Conservation (phyloP, 1,140 invertebrate species). For the Ptiloglossa arizonensis region DNA sequence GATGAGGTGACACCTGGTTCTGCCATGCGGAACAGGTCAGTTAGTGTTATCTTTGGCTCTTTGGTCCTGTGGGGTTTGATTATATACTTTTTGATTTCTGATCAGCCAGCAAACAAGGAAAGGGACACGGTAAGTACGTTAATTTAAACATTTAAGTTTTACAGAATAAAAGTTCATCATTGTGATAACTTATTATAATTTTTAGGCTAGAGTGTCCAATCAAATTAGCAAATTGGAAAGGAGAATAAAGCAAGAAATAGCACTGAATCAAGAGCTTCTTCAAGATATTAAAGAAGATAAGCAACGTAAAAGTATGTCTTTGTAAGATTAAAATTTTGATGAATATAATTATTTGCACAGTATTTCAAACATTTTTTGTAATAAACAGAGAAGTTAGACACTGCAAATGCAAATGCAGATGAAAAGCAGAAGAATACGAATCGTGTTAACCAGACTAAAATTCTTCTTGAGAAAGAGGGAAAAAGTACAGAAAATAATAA, state of each 20-base stretch:
- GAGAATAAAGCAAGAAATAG: constrained; percentile 73
- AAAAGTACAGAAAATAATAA: not conserved
- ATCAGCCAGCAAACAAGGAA: constrained; percentile 74
- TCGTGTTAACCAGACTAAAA: constrained; percentile 35
- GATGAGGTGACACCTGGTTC: constrained; percentile 77
- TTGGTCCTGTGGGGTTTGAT: constrained; percentile 77
- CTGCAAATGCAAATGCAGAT: not conserved
- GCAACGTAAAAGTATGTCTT: constrained; percentile 67
- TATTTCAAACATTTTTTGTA: not conserved
- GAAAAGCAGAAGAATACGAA: not conserved
- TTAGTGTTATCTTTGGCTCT: constrained; percentile 76
- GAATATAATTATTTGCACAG: not conserved
- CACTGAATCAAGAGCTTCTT: constrained; percentile 71
- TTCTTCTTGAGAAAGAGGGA: constrained; percentile 9
- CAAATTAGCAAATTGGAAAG: constrained; percentile 74
- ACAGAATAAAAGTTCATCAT: not conserved
- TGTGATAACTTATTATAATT: constrained; percentile 7
- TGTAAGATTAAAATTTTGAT: not conserved
- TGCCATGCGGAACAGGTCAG: constrained; percentile 79
- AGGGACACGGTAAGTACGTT: constrained; percentile 57
- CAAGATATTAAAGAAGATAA: constrained; percentile 63
- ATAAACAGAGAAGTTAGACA: constrained; percentile 17
- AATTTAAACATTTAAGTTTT: not conserved
- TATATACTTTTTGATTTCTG: constrained; percentile 77
- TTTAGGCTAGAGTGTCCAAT: constrained; percentile 66